A percentile compares a stretch with the other conserved stretches of the same genome.
Evolutionary conservation across 2,113 vertebrate species (phyloP).

Genomic region (Pedetes capensis): DNA sequence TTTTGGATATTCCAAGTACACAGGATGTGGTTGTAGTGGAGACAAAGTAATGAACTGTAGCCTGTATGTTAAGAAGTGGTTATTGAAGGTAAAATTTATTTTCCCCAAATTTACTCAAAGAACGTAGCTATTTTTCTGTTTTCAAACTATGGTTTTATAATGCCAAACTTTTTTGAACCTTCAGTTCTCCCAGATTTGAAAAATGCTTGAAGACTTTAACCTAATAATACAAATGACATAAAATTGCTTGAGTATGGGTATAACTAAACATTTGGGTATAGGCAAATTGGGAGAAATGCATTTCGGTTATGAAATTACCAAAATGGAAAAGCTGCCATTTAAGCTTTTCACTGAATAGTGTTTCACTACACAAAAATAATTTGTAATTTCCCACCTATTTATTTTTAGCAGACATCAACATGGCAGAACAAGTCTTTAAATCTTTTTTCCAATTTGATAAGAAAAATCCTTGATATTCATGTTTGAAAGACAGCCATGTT

Average conservation of each 20-base stretch:
- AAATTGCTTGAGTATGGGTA: not conserved
- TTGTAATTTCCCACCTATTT: not conserved
- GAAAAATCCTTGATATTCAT: not conserved
- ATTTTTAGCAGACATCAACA: not conserved
- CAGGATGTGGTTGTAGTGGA: not conserved
- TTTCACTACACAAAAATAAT: not conserved
- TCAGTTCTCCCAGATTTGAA: not conserved
- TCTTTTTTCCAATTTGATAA: not conserved
- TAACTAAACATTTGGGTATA: not conserved
- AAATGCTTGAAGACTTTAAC: not conserved
- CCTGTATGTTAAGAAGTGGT: not conserved
- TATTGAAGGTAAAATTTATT: not conserved
- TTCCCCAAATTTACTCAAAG: not conserved
- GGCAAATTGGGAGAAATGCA: not conserved
- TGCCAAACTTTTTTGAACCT: not conserved
- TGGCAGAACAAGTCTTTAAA: not conserved
- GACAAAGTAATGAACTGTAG: not conserved
- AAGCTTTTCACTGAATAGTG: not conserved
- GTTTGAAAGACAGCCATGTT: not conserved
- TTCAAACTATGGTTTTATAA: not conserved
- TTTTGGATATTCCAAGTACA: not conserved
- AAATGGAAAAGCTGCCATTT: not conserved
- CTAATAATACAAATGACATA: conserved; percentile 10
- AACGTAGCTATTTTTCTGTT: not conserved
- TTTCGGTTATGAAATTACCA: conserved; percentile 24